These are phyloP conservation scores for Oncorhynchus mykiss DNA, from an alignment of 2,113 vertebrate species.

Conservation along the genomic window DNA sequence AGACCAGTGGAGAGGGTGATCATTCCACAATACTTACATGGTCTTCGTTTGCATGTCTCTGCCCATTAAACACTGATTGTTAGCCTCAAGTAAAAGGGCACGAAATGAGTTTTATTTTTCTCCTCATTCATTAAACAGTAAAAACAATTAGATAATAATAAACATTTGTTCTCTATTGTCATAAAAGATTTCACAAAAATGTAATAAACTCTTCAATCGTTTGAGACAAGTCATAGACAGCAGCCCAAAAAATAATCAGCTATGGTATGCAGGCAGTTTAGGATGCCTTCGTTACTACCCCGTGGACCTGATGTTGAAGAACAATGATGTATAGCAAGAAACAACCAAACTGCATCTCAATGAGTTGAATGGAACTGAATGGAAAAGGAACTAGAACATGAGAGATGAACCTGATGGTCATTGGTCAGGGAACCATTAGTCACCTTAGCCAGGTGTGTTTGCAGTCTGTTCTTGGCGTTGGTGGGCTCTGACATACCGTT, in stretches of 20 bases:
- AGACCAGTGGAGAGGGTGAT: neutral
- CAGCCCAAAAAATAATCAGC: too few relatives aligned
- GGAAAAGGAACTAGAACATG: too few relatives aligned
- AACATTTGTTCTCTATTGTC: neutral
- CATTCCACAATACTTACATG: constrained; percentile 32
- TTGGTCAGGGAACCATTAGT: constrained; percentile 13
- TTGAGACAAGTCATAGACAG: too few relatives aligned
- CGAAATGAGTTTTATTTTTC: neutral
- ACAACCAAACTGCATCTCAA: too few relatives aligned
- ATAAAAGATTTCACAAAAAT: too few relatives aligned
- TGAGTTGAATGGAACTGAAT: too few relatives aligned
- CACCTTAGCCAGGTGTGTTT: constrained; percentile 85
- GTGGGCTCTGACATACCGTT: constrained; percentile 82
- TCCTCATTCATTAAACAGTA: neutral
- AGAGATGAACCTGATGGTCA: neutral
- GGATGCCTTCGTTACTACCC: too few relatives aligned
- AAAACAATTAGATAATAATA: neutral
- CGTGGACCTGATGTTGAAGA: too few relatives aligned
- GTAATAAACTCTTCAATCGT: too few relatives aligned
- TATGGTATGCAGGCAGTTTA: too few relatives aligned
- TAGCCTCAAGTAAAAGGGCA: constrained; percentile 11
- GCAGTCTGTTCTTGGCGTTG: constrained; percentile 87
- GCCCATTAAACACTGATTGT: constrained; percentile 26
- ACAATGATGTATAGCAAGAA: too few relatives aligned
- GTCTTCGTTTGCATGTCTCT: neutral